Base-by-base conservation (phyloP, 2,888 invertebrate genomes). In the Archaeoteleia sp. region DNA sequence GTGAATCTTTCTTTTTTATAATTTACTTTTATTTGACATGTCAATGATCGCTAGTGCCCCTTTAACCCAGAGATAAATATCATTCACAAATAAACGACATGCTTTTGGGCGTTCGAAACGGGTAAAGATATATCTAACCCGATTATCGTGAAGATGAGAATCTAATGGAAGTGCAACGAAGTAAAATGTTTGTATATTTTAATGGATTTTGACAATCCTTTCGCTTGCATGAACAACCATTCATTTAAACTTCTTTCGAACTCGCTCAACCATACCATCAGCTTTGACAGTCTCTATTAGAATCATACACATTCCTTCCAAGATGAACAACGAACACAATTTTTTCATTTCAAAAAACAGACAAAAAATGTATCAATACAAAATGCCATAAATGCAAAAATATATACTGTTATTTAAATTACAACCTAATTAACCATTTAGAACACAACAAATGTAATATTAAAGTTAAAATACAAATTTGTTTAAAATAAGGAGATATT, bases 141-240 rank as follows among this genome's bases (percentile, higher is more conserved):
- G 29, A 29, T 29, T 29, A 29, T 29, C 29, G 8, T 8, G 29
- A 29, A 29, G 9, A 29, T 29, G 29, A 29, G 29, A 9, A 29
- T 9, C 29, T 29, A 29, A 29, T 29, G 9, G 29, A 29, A 2
- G 29, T 29, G 29, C 5, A 29, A 29, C 29, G n/a, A 29, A 29
- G 29, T 29, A 29, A 29, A 23, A 29, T 29, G 29, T 29, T n/a
- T 29, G 29, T 29, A 2, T 8, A 8, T 29, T 29, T 29, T 29
- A 29, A 29, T 29, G 29, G 29, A 29, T 29, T 29, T 29, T 29
- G 29, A 29, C 29, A 29, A 29, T 29, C 29, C 29, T 29, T 29
- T 29, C 29, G 29, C 29, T 29, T 29, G 29, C 29, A 8, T 9
- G 29, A 29, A 9, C 29, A 29, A 9, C 29, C 29, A n/a, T 29